Evolutionary conservation across 2,888 invertebrate genomes (phyloP).

Genomic region (Galerucella nymphaeae): DNA sequence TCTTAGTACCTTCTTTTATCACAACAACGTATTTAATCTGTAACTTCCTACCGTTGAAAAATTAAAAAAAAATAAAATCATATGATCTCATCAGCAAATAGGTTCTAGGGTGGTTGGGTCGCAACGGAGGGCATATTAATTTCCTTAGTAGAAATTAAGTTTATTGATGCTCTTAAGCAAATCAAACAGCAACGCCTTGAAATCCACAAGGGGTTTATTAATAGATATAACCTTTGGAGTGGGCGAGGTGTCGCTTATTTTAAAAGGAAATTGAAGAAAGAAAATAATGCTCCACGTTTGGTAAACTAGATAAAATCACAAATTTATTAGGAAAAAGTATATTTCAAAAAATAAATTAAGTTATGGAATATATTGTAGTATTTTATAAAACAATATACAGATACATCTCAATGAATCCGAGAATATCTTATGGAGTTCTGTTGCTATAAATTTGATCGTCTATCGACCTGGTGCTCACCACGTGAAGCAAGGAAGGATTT

Average conservation of each 20-base stretch:
- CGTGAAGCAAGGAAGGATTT: no score
- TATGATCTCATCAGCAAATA: constrained; percentile 62
- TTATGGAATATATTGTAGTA: no score
- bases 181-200: constrained; percentile 61
- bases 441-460: no score
- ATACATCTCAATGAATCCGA: no score
- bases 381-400: no score
- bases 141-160: constrained; percentile 63
- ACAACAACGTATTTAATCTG: background rate
- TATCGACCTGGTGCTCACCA: no score
- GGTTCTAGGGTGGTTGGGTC: constrained; percentile 50
- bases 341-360: no score
- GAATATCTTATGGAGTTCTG: no score
- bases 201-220: constrained; percentile 54
- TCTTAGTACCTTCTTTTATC: background rate
- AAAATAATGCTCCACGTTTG: background rate
- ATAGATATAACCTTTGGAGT: constrained; percentile 57
- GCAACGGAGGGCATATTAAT: constrained; percentile 59
- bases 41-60: background rate
- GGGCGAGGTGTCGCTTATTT: constrained; percentile 50
- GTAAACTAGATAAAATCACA: background rate
- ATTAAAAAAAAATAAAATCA: constrained; percentile 42
- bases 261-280: constrained; percentile 9
- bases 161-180: constrained; percentile 64
- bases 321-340: no score